Evolutionary conservation across 2,888 invertebrate genomes (phyloP).

Genomic region (Campoplex nolae): DNA sequence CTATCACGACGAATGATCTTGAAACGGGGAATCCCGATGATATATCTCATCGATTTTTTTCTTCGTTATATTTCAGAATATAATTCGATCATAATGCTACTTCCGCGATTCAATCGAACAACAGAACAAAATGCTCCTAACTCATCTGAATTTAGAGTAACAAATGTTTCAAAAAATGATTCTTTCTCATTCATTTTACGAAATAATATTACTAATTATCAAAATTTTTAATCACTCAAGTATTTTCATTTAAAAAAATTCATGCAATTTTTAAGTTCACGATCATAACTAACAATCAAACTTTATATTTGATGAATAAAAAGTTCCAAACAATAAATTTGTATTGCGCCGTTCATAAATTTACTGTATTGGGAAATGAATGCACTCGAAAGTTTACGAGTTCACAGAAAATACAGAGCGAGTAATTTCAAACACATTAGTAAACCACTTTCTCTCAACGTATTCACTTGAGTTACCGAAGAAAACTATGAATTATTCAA

Average conservation of each 20-base stretch:
- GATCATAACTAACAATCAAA: background rate
- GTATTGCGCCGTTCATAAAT: background rate
- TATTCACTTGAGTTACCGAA: background rate
- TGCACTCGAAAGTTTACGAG: background rate
- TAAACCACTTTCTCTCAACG: background rate
- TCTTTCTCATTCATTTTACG: background rate
- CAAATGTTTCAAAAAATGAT: background rate
- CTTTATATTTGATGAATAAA: background rate
- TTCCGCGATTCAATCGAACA: background rate
- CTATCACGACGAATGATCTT: background rate
- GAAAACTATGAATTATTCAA: background rate
- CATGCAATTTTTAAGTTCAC: background rate
- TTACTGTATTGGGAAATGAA: background rate
- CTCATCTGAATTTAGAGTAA: background rate
- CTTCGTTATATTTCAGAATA: background rate
- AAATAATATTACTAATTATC: too few species aligned
- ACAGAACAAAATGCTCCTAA: background rate
- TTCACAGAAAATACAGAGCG: background rate
- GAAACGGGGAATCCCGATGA: background rate
- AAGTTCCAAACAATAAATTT: background rate
- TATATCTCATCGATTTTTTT: background rate
- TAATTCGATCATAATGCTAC: background rate
- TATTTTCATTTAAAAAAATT: background rate
- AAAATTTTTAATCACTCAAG: background rate
- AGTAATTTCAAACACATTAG: background rate